These are phyloP conservation scores for Amiota minor DNA, from an alignment of 2,888 invertebrate genomes.

Conservation along the genomic window DNA sequence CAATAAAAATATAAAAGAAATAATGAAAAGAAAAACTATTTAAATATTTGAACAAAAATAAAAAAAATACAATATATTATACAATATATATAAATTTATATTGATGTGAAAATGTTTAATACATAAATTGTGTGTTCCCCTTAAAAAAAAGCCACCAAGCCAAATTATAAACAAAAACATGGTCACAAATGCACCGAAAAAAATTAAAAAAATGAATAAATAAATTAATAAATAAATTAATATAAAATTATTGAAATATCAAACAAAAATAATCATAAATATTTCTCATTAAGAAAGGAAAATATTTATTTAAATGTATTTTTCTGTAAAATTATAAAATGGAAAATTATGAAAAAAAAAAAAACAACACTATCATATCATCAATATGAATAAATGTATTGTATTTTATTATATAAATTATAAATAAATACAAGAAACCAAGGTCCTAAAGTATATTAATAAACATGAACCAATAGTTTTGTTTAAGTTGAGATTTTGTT, in stretches of 20 bases:
- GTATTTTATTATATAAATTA: too few relatives aligned
- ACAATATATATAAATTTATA: background rate
- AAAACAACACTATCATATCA: constrained; percentile 9
- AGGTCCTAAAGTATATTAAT: too few relatives aligned
- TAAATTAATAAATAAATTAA: background rate
- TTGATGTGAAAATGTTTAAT: too few relatives aligned
- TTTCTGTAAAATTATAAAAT: background rate
- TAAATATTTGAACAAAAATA: background rate
- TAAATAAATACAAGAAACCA: too few relatives aligned
- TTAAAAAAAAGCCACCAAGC: constrained; percentile 10
- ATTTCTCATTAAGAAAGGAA: too few relatives aligned
- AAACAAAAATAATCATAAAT: background rate
- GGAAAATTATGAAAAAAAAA: background rate
- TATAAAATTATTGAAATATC: background rate
- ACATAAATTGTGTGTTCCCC: too few relatives aligned
- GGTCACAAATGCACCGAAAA: constrained; percentile 17
- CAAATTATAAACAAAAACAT: constrained; percentile 11
- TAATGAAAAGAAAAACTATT: too few relatives aligned
- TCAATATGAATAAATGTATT: constrained; percentile 35
- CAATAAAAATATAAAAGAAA: constrained; percentile 14
- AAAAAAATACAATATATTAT: background rate
- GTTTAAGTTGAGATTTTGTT: too few relatives aligned
- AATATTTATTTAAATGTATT: too few relatives aligned
- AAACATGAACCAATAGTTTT: too few relatives aligned
- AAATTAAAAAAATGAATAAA: background rate